Percentiles rank a stretch among this genome's conserved stretches.
phyloP scores from a whole-genome alignment of 2,797 vertebrate genomes.

The Sebastes itinus region DNA sequence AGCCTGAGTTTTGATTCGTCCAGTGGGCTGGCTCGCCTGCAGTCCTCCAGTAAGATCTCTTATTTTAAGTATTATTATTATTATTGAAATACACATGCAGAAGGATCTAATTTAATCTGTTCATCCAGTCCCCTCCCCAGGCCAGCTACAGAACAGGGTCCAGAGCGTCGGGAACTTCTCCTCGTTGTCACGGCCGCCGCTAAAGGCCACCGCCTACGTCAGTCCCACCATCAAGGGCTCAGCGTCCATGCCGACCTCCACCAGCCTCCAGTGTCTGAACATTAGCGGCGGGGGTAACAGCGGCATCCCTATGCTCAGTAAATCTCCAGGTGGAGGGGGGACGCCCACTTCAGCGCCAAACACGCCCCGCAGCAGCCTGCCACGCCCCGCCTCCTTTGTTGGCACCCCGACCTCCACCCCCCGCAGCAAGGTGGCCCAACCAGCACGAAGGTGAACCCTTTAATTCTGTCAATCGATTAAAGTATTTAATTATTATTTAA shows the following conservation, averaged over 20 bases:
- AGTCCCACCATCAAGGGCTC: conserved; percentile 91
- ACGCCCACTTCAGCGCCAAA: conserved; percentile 33
- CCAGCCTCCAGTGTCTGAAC: conserved; percentile 79
- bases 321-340: conserved; percentile 53
- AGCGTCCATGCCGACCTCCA: conserved; percentile 72
- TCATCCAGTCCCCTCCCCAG: conserved; percentile 86
- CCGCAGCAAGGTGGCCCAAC: conserved; percentile 88
- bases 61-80: too few species aligned
- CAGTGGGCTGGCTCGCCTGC: conserved; percentile 85
- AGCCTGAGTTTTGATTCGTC: conserved; percentile 95
- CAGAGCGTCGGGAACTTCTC: conserved; percentile 91
- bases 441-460: conserved; percentile 86
- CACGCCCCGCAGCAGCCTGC: conserved; percentile 86
- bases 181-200: conserved; percentile 83
- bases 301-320: conserved; percentile 89
- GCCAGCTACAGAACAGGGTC: conserved; percentile 89
- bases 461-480: not conserved
- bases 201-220: conserved; percentile 94
- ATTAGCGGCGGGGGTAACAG: conserved; percentile 46
- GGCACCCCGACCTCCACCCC: conserved; percentile 82
- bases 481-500: too few species aligned
- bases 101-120: not conserved
- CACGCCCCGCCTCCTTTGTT: conserved; percentile 86
- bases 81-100: not conserved
- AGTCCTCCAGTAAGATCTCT: conserved; percentile 86